Evolutionary conservation across 2,797 vertebrate species (phyloP), one percentile per base, ranked within the genome.

Genomic region (Potorous gilbertii): DNA sequence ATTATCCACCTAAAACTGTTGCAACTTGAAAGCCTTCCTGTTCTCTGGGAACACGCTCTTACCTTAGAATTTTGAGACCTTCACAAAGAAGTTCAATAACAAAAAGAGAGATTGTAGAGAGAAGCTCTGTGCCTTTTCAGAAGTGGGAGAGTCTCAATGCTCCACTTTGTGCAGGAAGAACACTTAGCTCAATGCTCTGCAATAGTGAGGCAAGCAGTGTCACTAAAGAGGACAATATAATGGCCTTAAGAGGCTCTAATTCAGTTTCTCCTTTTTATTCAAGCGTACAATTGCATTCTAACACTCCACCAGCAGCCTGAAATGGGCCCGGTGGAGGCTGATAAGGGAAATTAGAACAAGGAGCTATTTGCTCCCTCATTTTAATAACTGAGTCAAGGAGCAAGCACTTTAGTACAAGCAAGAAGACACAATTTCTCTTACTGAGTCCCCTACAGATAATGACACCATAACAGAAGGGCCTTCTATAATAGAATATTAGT

Each of bases 161-260:
- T 92, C 34, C 1, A 46, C 55, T 55, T 55, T 97, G 92, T 91
- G 94, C 93, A 59, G 74, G 74, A 97, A 96, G 97, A 97, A 97
- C 96, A 96, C 96, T 97, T 97, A 98, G 96, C 96, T 97, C 97
- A 94, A 94, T 96, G 96, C 94, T 97, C 95, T 93, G 96, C 97
- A 98, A 98, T 96, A 96, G 96, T 94, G 95, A 97, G 97, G 97
- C 97, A 98, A 98, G 97, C 92, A 96, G 93, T 94, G 46, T 95
- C 94, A 98, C 97, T 98, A 98, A 97, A 96, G 95, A 97, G 98
- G 98, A 98, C 94, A 97, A 97, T 95, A 96, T 97, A 98, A 98
- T 98, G 96, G 96, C 56, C 92, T 97, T 95, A 96, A 97, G 96
- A 97, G 94, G 54, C 66, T 95, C 94, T 94, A 95, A 95, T 40